A percentile compares a stretch with the other conserved stretches of the same genome.
Evolutionary conservation across 2,888 invertebrate genomes (phyloP).

Genomic region (Euzetes globulus): DNA sequence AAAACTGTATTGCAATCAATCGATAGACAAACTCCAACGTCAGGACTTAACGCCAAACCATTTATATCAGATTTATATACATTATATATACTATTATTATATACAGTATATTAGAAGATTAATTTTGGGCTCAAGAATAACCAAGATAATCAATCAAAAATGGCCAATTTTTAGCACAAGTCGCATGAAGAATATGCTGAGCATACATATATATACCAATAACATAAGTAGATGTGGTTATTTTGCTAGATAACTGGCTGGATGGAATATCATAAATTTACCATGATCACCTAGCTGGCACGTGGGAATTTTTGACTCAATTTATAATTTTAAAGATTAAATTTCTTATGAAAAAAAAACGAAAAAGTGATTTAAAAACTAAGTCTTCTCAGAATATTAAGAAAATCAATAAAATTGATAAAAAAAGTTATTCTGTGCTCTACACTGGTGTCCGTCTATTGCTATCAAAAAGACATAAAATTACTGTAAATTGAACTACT

Average conservation of each 20-base stretch:
- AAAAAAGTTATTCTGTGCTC: background rate
- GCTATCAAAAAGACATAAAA: conserved; percentile 12
- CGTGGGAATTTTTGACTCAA: no score
- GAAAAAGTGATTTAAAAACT: background rate
- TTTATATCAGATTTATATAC: no score
- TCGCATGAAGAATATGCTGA: no score
- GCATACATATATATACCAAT: no score
- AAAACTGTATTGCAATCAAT: no score
- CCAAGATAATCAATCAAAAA: background rate
- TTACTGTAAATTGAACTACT: conserved; percentile 9
- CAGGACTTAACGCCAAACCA: no score
- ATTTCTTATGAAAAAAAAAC: background rate
- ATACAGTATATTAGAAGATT: background rate
- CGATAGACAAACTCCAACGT: no score
- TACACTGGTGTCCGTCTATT: background rate
- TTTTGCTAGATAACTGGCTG: no score
- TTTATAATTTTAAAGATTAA: background rate
- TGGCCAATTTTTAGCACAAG: background rate
- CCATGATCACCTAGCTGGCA: no score
- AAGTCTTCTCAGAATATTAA: background rate
- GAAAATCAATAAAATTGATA: background rate
- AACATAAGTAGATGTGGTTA: no score
- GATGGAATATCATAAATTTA: no score
- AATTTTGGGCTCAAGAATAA: background rate
- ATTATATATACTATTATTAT: background rate